Conservation (phyloP, 2,797 vertebrate species). For the Caiman crocodilus region DNA sequence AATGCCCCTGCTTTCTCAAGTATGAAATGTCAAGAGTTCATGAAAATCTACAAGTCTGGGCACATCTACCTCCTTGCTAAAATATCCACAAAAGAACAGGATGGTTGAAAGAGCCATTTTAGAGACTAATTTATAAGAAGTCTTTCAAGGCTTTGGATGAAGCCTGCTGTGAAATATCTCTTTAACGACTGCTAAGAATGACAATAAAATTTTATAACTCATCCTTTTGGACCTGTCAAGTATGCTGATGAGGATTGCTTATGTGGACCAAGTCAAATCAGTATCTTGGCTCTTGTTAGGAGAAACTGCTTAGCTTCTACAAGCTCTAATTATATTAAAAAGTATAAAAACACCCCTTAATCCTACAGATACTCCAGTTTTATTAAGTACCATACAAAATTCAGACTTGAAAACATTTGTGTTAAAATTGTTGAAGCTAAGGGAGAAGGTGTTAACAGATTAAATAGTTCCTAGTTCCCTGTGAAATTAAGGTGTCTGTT, state of each 20-base stretch:
- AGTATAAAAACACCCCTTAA: neutral
- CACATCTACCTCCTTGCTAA: neutral
- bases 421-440: neutral
- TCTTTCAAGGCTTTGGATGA: neutral
- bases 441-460: neutral
- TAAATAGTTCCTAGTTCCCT: neutral
- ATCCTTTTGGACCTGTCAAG: too few species aligned
- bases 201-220: neutral
- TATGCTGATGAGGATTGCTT: neutral
- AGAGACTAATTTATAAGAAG: neutral
- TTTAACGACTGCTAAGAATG: rapidly evolving
- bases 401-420: neutral
- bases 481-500: neutral
- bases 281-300: neutral
- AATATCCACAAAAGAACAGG: neutral
- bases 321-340: neutral
- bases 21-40: neutral
- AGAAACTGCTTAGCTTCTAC: neutral
- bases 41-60: neutral
- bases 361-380: neutral
- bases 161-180: neutral
- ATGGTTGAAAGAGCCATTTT: neutral
- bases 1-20: neutral
- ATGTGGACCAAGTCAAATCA: neutral
- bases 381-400: neutral